Conservation (phyloP, 2,113 vertebrate genomes). For the Python bivittatus region DNA sequence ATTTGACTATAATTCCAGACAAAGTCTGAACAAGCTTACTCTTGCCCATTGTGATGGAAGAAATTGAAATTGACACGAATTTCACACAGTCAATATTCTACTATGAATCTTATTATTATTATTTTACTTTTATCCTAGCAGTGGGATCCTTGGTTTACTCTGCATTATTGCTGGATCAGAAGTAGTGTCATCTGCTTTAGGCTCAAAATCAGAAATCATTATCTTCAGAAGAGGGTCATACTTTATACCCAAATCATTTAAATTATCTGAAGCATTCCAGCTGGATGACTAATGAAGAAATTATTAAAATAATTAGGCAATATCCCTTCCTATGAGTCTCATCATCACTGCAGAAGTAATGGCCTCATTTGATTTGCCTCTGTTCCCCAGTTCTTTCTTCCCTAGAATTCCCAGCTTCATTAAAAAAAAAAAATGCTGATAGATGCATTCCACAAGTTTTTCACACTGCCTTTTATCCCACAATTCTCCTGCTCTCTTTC, state of each 20-base stretch:
- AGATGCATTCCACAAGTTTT: background rate
- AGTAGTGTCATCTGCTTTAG: accelerated
- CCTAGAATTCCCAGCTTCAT: background rate
- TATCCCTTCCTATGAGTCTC: background rate
- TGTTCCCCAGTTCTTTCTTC: background rate
- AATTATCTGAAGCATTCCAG: constrained; percentile 15
- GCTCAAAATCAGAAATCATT: background rate
- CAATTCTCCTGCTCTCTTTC: background rate
- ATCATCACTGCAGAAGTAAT: constrained; percentile 7
- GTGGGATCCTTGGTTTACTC: background rate
- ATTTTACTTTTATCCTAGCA: accelerated
- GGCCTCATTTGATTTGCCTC: background rate
- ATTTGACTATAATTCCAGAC: background rate
- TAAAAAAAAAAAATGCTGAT: background rate
- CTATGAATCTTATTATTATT: background rate
- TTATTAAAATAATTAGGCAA: background rate
- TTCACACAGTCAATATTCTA: accelerated
- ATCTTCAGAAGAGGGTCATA: background rate
- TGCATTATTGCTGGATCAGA: background rate
- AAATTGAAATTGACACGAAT: accelerated
- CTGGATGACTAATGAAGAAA: background rate
- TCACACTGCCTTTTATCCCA: background rate
- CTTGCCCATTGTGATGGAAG: background rate
- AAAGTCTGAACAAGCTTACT: accelerated
- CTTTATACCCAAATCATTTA: background rate